phyloP scores from a whole-genome alignment of 2,113 vertebrate genomes.

The Hemiscyllium ocellatum region DNA sequence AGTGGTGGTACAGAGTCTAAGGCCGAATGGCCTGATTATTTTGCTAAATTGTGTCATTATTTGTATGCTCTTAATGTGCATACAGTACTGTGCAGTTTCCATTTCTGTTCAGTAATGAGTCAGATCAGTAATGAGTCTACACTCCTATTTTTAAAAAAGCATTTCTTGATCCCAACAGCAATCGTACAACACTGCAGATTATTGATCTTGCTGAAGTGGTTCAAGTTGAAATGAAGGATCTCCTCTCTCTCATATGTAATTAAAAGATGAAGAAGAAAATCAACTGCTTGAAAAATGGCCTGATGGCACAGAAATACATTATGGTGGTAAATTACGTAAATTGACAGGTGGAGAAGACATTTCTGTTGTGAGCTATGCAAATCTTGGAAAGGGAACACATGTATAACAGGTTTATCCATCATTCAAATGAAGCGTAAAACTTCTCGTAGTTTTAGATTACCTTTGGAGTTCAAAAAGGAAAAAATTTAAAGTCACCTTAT shows the following conservation, averaged over 20 bases:
- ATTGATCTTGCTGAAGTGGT: background rate
- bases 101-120: background rate
- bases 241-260: background rate
- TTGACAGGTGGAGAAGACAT: background rate
- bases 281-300: background rate
- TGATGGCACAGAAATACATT: background rate
- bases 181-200: background rate
- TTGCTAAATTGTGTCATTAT: background rate
- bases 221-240: background rate
- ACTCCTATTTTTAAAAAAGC: background rate
- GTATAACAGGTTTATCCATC: background rate
- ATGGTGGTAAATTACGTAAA: background rate
- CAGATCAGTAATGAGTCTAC: background rate
- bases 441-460: background rate
- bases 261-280: background rate
- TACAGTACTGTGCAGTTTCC: background rate
- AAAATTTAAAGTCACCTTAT: background rate
- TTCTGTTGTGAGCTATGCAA: background rate
- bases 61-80: background rate
- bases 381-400: background rate
- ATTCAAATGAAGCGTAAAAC: background rate
- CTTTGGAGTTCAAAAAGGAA: background rate
- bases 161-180: background rate
- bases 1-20: background rate
- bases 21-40: background rate